These are phyloP conservation scores for Caenorhabditis plicata DNA, from an alignment of 2,888 invertebrate species.

Conservation along the genomic window DNA sequence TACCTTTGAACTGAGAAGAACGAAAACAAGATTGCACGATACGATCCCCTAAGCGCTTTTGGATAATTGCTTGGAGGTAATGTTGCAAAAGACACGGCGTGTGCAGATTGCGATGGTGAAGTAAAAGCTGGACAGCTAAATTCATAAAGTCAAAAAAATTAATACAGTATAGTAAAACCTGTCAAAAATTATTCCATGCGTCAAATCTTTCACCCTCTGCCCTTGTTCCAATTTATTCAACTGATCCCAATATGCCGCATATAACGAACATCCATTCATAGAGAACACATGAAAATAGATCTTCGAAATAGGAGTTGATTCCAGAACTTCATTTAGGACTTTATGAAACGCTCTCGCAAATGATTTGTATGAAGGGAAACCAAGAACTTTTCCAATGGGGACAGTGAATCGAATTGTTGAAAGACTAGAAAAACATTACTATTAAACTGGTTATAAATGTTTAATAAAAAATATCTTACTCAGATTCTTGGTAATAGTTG, in stretches of 20 bases:
- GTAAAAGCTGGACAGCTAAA: slow-evolving; percentile 62
- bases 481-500: slow-evolving; percentile 77
- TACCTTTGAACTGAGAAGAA: slow-evolving; percentile 53
- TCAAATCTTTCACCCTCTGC: slow-evolving; percentile 30
- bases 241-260: slow-evolving; percentile 56
- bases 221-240: slow-evolving; percentile 35
- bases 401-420: slow-evolving; percentile 59
- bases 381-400: slow-evolving; percentile 54
- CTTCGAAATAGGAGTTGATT: slow-evolving; percentile 1
- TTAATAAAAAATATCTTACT: slow-evolving; percentile 70
- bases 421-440: slow-evolving; percentile 43
- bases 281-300: slow-evolving; percentile 45
- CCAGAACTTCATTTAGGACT: slow-evolving; percentile 15
- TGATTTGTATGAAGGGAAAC: slow-evolving; percentile 50
- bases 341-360: slow-evolving; percentile 41
- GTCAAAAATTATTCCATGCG: slow-evolving; percentile 61
- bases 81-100: slow-evolving; percentile 59
- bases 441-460: neutral
- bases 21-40: slow-evolving; percentile 47
- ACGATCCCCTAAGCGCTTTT: slow-evolving; percentile 40
- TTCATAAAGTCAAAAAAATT: no score
- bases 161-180: no score
- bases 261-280: slow-evolving; percentile 57
- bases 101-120: slow-evolving; percentile 55
- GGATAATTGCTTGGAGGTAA: slow-evolving; percentile 50